Conservation (phyloP, 2,888 invertebrate genomes). For the Pecten maximus region DNA sequence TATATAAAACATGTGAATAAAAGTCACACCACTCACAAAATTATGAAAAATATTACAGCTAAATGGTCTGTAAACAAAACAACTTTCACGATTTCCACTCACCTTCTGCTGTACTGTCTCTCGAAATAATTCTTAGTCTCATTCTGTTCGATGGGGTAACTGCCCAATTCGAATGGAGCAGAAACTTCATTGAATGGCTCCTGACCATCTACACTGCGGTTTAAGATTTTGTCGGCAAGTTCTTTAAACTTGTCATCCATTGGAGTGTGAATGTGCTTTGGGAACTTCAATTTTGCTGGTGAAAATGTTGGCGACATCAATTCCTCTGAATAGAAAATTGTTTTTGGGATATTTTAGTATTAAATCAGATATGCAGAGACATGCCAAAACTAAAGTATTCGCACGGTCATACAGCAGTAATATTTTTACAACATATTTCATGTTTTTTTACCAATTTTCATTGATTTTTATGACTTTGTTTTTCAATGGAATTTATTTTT, state of each 20-base stretch:
- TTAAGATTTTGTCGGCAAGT: constrained; percentile 73
- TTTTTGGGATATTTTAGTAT: neutral
- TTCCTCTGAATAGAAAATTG: constrained; percentile 53
- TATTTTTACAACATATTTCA: no score
- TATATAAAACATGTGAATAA: no score
- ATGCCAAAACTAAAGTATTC: no score
- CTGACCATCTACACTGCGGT: constrained; percentile 65
- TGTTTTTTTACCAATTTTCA: no score
- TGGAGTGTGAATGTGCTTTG: constrained; percentile 69
- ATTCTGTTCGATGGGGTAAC: constrained; percentile 94
- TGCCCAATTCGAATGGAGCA: constrained; percentile 97
- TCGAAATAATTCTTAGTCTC: constrained; percentile 76
- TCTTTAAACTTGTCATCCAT: constrained; percentile 75
- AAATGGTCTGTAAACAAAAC: no score
- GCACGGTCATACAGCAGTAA: no score
- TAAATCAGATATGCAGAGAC: neutral
- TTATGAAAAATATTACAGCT: no score
- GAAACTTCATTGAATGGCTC: constrained; percentile 89
- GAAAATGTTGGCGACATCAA: constrained; percentile 63
- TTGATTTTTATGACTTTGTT: no score
- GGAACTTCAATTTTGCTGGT: constrained; percentile 70
- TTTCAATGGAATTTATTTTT: no score
- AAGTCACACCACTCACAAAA: no score
- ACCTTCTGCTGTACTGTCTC: constrained; percentile 70
- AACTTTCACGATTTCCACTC: no score